Evolutionary conservation across 2,888 invertebrate species (phyloP).

Genomic region (Acanthococcus lagerstroemiae): DNA sequence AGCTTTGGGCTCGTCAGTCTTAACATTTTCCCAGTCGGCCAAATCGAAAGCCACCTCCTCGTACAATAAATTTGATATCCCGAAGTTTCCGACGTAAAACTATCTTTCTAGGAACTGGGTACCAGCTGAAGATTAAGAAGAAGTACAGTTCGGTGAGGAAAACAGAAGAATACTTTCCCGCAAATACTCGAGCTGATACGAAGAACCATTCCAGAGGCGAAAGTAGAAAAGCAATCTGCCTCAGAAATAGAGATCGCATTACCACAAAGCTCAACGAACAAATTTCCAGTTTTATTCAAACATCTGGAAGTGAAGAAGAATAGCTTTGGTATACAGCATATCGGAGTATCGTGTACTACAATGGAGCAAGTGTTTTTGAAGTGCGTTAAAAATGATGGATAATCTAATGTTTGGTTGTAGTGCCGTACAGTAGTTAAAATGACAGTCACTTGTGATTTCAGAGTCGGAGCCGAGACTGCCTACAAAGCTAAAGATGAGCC

Average conservation of each 20-base stretch:
- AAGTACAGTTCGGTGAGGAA: too few species aligned
- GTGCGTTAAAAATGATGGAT: too few species aligned
- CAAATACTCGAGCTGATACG: slow-evolving; percentile 40
- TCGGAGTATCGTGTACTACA: slow-evolving; percentile 77
- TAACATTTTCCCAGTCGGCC: too few species aligned
- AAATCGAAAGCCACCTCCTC: too few species aligned
- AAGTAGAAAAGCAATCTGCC: slow-evolving; percentile 42
- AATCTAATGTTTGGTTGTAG: too few species aligned
- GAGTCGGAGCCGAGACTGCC: too few species aligned
- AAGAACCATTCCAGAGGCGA: slow-evolving; percentile 42
- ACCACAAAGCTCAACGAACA: slow-evolving; percentile 47
- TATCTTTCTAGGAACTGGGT: neutral
- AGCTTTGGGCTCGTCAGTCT: too few species aligned
- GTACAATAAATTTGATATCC: neutral
- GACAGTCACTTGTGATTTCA: too few species aligned
- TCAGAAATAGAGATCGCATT: slow-evolving; percentile 47
- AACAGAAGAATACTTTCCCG: neutral
- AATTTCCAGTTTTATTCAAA: slow-evolving; percentile 53
- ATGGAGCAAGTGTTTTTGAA: slow-evolving; percentile 86
- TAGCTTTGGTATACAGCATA: slow-evolving; percentile 58
- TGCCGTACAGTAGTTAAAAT: too few species aligned
- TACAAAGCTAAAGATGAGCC: too few species aligned
- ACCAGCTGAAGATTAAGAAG: neutral
- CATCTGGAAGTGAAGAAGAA: slow-evolving; percentile 52
- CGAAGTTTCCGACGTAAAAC: neutral